Conservation (phyloP, 2,888 invertebrate species). For the Philonicus albiceps region DNA sequence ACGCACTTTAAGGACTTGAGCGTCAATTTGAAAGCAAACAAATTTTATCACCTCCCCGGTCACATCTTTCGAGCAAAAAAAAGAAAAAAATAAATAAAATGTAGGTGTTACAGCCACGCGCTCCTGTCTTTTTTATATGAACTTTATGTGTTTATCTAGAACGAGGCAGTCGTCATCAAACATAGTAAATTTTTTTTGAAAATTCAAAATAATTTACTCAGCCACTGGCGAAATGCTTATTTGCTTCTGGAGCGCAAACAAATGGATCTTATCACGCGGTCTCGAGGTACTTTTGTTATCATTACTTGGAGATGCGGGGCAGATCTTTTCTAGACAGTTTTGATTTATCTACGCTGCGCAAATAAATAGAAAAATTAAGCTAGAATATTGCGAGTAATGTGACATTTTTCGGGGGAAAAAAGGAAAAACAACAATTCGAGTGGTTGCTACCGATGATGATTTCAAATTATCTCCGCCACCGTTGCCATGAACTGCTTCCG, state of each 20-base stretch:
- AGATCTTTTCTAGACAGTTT: not conserved
- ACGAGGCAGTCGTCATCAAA: conserved; percentile 2
- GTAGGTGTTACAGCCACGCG: not conserved
- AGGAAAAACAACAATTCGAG: not conserved
- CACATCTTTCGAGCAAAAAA: not conserved
- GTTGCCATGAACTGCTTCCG: not conserved
- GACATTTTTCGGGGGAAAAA: not conserved
- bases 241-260: not conserved
- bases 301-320: not conserved
- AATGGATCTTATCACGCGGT: not conserved
- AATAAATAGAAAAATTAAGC: not conserved
- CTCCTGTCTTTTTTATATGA: not conserved
- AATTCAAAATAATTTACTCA: conserved; percentile 3
- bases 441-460: not conserved
- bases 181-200: not conserved
- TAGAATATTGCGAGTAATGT: not conserved
- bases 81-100: no score
- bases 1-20: not conserved
- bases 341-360: not conserved
- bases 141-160: not conserved
- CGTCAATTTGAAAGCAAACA: not conserved
- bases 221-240: not conserved
- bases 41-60: not conserved
- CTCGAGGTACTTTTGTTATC: not conserved
- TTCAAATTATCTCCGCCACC: not conserved